Percentiles rank a stretch among this genome's conserved stretches.
These are phyloP conservation scores for Gavia stellata DNA, from an alignment of 2,113 vertebrate genomes.

Conservation along the genomic window DNA sequence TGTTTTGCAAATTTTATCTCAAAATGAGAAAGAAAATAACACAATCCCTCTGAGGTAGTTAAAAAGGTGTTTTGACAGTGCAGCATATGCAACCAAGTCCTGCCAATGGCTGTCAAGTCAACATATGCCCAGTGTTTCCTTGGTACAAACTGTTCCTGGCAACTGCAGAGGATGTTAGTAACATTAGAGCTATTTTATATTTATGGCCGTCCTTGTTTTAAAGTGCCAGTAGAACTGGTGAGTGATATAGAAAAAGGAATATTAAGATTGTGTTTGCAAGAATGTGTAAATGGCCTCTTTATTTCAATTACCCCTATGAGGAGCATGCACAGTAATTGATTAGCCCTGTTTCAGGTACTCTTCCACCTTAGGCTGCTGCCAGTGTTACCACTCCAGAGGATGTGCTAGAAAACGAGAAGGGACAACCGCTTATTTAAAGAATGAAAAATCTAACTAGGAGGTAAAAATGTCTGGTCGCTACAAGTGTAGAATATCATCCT, in stretches of 20 bases:
- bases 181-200: neutral
- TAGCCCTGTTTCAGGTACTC: neutral
- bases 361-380: neutral
- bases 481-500: neutral
- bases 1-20: neutral
- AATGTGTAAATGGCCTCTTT: neutral
- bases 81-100: neutral
- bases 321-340: neutral
- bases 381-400: neutral
- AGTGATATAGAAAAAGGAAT: neutral
- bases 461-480: neutral
- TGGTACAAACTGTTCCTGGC: conserved; percentile 21
- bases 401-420: neutral
- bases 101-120: conserved; percentile 18
- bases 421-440: neutral
- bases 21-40: neutral
- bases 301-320: neutral
- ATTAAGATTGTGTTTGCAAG: neutral
- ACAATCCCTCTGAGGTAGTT: neutral
- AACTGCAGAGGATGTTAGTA: neutral
- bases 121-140: neutral
- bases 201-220: neutral
- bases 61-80: conserved; percentile 22
- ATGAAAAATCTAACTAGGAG: neutral
- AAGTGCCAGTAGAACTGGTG: neutral